Conservation (phyloP, 2,888 invertebrate genomes). For the Xanthia togata region DNA sequence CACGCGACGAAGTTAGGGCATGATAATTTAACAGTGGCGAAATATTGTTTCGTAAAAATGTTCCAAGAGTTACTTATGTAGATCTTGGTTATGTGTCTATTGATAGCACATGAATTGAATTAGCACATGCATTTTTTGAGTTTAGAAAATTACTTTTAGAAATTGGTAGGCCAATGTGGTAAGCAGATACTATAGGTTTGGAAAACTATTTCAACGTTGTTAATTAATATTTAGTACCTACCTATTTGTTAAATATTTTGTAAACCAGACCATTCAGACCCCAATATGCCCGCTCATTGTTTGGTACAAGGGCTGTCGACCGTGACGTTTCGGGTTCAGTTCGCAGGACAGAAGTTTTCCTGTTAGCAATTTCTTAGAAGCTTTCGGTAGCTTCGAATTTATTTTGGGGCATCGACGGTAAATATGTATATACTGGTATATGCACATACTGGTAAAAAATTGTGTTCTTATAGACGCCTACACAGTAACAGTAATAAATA, state of each 20-base stretch:
- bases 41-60: constrained; percentile 63
- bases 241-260: background rate
- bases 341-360: constrained; percentile 25
- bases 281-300: background rate
- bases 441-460: background rate
- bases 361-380: constrained; percentile 36
- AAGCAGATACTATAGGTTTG: background rate
- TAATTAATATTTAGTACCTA: too few relatives aligned
- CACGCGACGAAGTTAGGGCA: constrained; percentile 75
- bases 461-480: background rate
- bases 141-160: background rate
- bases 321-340: background rate
- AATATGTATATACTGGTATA: too few relatives aligned
- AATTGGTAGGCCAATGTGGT: too few relatives aligned
- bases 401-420: background rate
- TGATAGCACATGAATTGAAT: background rate
- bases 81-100: constrained; percentile 5
- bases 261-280: background rate
- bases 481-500: background rate
- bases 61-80: constrained; percentile 36
- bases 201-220: background rate
- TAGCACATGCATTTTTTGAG: too few relatives aligned
- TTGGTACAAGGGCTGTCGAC: background rate
- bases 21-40: constrained; percentile 65
- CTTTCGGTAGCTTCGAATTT: constrained; percentile 6